Conservation (phyloP, 2,797 vertebrate species). For the Anabas testudineus region DNA sequence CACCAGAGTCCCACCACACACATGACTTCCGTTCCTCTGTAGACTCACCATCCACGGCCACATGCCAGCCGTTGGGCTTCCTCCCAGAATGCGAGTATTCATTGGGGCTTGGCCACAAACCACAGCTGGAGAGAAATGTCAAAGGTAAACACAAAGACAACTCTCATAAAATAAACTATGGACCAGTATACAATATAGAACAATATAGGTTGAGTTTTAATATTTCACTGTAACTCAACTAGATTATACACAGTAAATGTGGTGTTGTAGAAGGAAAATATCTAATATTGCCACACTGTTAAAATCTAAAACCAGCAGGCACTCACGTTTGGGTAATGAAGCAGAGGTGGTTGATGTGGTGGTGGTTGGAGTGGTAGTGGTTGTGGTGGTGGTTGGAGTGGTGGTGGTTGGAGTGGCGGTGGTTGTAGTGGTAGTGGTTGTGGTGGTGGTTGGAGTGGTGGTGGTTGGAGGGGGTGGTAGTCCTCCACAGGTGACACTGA, state of each 20-base stretch:
- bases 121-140: conserved; percentile 55
- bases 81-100: conserved; percentile 43
- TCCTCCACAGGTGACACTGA: conserved; percentile 34
- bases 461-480: background rate
- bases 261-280: too few species aligned
- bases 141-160: too few species aligned
- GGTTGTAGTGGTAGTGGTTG: background rate
- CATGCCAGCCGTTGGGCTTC: conserved; percentile 1
- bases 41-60: conserved; percentile 86
- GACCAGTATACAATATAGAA: too few species aligned
- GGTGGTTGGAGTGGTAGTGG: background rate
- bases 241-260: too few species aligned
- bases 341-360: background rate
- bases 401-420: background rate
- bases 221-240: too few species aligned
- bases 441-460: background rate
- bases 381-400: background rate
- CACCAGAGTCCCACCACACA: conserved; percentile 86
- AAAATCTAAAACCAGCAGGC: too few species aligned
- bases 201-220: too few species aligned
- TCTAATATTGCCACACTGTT: too few species aligned
- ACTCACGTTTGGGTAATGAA: too few species aligned
- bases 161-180: background rate
- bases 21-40: conserved; percentile 68
- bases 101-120: conserved; percentile 68